Base-by-base conservation (phyloP, 2,113 vertebrate species). In the Amphiprion percula region DNA sequence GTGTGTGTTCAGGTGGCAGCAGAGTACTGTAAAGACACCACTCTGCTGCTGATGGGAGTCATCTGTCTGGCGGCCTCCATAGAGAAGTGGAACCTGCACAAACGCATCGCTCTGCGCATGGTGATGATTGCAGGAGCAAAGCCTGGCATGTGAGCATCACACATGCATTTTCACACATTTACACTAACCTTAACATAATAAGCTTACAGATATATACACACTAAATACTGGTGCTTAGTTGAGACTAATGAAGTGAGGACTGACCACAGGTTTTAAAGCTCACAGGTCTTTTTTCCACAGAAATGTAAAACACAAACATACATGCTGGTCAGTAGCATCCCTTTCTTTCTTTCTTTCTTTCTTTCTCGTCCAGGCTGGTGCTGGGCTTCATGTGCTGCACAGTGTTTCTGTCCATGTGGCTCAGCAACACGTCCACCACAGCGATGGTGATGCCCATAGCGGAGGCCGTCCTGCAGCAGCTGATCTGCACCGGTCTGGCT, bases 361-460 rank as follows among this genome's bases (percentile, higher is more conserved):
- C 12, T 56, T 16, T 26, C 2, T 52, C 1, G 2, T 65, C 5
- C 86, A 99, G 98, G 98, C 76, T 99, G 83, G 96, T 99, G 65
- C 94, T 99, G 5, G 98, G 98, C 68, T 99, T 99, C 92, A 99
- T 99, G 98, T 97, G 97, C 89, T 99, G 98, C 67, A 99, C 98
- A 0, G 96, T 96, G 0, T 93, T 97, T 77, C 95, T 99, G 53
- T 99, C 98, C 92, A 99, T 99, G 98, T 99, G 98, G 98, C 96
- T 99, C 74, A 99, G 98, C 88, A 99, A 99, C 93, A 99, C 98
- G 3, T 99, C 98, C 88, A 98, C 96, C 86, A 99, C 98, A 0
- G 98, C 98, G 85, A 99, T 99, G 98, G 98, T 99, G 92, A 99
- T 99, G 98, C 98, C 98, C 61, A 99, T 99, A 0, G 96, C 97